Conservation (phyloP, 2,797 vertebrate species). For the Leontocebus nigricollis region DNA sequence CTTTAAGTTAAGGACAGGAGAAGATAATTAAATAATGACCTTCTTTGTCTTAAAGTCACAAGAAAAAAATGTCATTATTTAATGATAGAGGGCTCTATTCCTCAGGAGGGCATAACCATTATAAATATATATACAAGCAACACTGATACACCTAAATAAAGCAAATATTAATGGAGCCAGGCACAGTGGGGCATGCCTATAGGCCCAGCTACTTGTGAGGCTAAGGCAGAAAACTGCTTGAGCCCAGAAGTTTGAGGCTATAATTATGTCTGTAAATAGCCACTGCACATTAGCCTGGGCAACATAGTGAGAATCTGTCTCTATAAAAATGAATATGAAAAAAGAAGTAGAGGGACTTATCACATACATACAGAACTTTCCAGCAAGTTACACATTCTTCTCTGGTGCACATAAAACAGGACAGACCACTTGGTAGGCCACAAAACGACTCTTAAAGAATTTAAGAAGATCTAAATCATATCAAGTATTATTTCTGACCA, state of each 20-base stretch:
- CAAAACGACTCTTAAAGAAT: neutral
- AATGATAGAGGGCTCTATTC: neutral
- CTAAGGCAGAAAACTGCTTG: neutral
- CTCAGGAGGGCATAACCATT: neutral
- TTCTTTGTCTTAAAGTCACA: neutral
- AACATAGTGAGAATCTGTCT: neutral
- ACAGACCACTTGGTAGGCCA: neutral
- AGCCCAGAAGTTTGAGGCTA: neutral
- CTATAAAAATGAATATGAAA: neutral
- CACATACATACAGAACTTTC: neutral
- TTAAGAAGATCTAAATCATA: neutral
- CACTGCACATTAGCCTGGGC: neutral
- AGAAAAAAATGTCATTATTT: neutral
- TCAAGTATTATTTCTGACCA: neutral
- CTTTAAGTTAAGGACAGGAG: neutral
- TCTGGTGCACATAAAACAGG: neutral
- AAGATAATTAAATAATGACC: neutral
- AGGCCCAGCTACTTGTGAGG: neutral
- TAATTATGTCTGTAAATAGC: neutral
- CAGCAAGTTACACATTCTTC: neutral
- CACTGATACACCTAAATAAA: neutral
- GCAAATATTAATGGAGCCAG: neutral
- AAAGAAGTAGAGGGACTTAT: too few relatives aligned
- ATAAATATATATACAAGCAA: neutral
- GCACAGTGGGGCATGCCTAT: neutral